Evolutionary conservation across 2,888 invertebrate genomes (phyloP), one percentile per base, ranked within the genome.

Genomic region (Molorchus minor): DNA sequence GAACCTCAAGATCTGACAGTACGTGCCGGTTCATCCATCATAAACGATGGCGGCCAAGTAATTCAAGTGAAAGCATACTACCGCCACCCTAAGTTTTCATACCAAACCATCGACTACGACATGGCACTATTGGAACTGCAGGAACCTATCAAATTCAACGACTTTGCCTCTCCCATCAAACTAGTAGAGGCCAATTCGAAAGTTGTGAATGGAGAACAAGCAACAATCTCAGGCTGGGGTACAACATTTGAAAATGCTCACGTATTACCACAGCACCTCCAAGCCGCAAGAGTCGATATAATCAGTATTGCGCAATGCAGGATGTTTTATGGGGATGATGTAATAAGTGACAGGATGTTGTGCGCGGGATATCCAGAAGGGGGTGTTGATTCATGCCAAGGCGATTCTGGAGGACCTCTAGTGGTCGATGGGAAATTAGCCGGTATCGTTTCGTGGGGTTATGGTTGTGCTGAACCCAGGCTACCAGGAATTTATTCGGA

Each of bases 351-450:
- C 45, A 81, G 84, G 68, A 87, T 87, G 87, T 82, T 87, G 72
- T 87, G 87, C 70, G 87, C 86, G 0, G 86, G 86, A 30, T 84
- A 84, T 67, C 81, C 84, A 66, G 79, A 84, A 13, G 82, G 83
- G 2, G 84, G 85, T 35, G 84, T 85, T 52, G 72, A 73, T 45
- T 54, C 68, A 4, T 74, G 73, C 55, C 68, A 72, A 60, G 75
- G 75, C n/a, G 76, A 76, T 56, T 73, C 73, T 30, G 76, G 76
- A 10, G 75, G 56, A 3, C 56, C 56, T 0, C 36, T 65, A 3
- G 56, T 64, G 7, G 36, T 61, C n/a, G 30, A 45, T 20, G 57
- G 58, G 7, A 60, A 56, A 25, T 41, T 58, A n/a, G 46, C 49
- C 1, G 66, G 65, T 10, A 59, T 63, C 25, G 65, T 65, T n/a